Percentiles rank a stretch among this genome's conserved stretches.
phyloP scores from a whole-genome alignment of 2,113 vertebrate species.

The Fregata magnificens region DNA sequence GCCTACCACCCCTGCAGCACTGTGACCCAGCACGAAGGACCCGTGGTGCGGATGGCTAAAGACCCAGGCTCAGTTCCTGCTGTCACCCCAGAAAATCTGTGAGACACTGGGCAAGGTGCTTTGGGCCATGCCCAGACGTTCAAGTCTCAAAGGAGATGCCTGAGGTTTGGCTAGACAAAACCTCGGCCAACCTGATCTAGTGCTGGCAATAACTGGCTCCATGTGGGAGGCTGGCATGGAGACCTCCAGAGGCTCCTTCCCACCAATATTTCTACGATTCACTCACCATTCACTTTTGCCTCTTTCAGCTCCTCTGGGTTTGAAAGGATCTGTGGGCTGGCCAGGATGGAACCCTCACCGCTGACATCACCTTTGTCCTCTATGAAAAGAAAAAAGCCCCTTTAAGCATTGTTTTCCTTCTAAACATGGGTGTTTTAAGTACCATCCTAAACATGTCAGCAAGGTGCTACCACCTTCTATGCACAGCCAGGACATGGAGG shows the following conservation, averaged over 20 bases:
- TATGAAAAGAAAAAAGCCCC: not conserved
- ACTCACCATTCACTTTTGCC: not conserved
- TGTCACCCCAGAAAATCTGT: not conserved
- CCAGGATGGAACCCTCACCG: not conserved
- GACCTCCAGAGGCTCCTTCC: not conserved
- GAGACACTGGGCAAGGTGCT: not conserved
- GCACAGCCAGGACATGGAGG: not conserved
- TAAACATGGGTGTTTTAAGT: not conserved
- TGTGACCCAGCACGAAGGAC: not conserved
- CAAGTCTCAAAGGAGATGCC: not conserved
- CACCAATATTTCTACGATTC: not conserved
- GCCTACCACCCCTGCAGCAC: not conserved
- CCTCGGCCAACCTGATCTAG: not conserved
- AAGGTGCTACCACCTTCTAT: not conserved
- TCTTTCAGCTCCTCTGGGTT: not conserved
- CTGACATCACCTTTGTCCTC: not conserved
- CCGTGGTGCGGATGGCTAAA: not conserved
- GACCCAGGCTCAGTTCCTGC: not conserved
- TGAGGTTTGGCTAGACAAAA: not conserved
- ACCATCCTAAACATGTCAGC: not conserved
- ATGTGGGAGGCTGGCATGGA: not conserved
- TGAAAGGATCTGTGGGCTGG: not conserved
- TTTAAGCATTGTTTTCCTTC: not conserved
- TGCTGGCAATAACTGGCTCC: not conserved
- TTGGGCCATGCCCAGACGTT: not conserved